phyloP scores from a whole-genome alignment of 2,888 invertebrate species.

The Luffia ferchaultella region DNA sequence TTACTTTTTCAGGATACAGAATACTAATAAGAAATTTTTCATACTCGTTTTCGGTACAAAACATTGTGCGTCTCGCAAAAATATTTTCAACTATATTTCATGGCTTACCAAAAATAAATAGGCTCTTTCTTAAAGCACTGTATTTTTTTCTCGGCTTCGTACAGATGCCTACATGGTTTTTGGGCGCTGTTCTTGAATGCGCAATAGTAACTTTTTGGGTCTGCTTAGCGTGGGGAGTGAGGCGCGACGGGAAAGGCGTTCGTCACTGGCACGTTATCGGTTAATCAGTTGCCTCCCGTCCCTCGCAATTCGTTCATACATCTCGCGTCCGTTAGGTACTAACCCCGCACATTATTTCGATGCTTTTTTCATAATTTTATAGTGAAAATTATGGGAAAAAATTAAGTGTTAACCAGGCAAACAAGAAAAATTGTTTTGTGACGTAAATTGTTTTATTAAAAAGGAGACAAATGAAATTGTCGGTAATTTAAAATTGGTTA shows the following conservation, averaged over 20 bases:
- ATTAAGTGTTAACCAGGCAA: conserved; percentile 1
- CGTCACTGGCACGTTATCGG: neutral
- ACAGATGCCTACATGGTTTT: neutral
- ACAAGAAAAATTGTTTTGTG: conserved; percentile 1
- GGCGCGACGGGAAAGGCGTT: conserved; percentile 3
- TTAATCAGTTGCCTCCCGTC: conserved; percentile 2
- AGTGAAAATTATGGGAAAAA: conserved; percentile 1
- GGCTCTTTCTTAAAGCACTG: too few species aligned
- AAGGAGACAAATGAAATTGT: conserved; percentile 2
- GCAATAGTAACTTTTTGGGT: conserved; percentile 1
- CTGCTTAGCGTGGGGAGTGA: conserved; percentile 1
- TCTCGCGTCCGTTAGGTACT: neutral
- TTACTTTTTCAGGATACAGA: too few species aligned
- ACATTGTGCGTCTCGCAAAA: too few species aligned
- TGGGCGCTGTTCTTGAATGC: conserved; percentile 2
- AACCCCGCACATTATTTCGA: neutral
- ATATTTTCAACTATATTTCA: too few species aligned
- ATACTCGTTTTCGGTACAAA: too few species aligned
- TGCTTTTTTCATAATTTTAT: neutral
- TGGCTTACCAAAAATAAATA: too few species aligned
- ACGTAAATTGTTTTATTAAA: conserved; percentile 4
- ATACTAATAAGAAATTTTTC: too few species aligned
- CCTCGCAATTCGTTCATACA: neutral
- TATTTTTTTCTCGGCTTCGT: too few species aligned
- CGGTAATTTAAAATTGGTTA: conserved; percentile 1